Percentiles rank a stretch among this genome's conserved stretches.
Conservation (phyloP, 2,888 invertebrate species). For the Coenonympha arcania region DNA sequence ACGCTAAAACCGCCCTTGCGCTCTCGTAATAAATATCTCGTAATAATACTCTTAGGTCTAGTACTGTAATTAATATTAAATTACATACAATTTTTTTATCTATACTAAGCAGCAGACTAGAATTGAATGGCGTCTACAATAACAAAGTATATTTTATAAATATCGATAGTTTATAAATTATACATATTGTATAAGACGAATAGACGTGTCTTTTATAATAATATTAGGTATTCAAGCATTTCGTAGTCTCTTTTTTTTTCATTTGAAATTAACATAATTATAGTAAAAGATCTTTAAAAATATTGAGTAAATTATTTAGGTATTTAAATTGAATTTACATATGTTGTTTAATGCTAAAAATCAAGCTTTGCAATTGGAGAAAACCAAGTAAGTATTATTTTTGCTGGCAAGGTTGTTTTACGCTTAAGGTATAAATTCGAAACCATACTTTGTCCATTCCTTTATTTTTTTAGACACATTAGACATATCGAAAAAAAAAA, state of each 20-base stretch:
- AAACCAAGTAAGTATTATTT: no score
- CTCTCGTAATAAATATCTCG: constrained; percentile 46
- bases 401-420: no score
- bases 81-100: constrained; percentile 49
- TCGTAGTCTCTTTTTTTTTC: background rate
- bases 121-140: constrained; percentile 64
- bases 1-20: constrained; percentile 37
- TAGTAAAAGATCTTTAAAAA: no score
- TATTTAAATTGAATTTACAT: no score
- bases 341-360: no score
- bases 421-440: no score
- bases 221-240: constrained; percentile 30
- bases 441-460: no score
- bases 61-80: constrained; percentile 41
- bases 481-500: no score
- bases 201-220: constrained; percentile 28
- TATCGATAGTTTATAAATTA: constrained; percentile 42
- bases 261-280: no score
- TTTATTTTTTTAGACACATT: no score
- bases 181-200: constrained; percentile 30
- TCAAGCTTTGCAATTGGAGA: no score
- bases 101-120: constrained; percentile 67
- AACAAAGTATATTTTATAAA: constrained; percentile 33
- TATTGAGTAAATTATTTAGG: no score
- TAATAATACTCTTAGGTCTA: constrained; percentile 42